Evolutionary conservation across 2,113 vertebrate species (phyloP).

Genomic region (Ciconia boyciana): DNA sequence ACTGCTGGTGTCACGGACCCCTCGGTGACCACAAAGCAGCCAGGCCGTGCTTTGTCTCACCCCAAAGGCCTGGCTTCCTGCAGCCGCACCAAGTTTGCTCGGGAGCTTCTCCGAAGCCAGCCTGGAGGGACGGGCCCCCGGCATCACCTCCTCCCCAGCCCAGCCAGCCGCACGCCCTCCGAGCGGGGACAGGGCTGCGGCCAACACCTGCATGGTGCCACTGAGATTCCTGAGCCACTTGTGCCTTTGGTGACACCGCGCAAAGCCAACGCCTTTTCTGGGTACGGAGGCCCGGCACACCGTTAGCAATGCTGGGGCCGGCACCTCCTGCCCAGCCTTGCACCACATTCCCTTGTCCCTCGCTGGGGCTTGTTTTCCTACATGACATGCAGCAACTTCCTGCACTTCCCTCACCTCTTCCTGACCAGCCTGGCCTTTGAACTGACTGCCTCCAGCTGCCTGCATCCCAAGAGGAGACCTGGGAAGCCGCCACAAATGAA

Average conservation of each 20-base stretch:
- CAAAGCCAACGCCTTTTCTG: background rate
- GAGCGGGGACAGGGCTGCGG: background rate
- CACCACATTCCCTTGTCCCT: background rate
- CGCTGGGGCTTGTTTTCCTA: background rate
- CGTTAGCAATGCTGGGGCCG: background rate
- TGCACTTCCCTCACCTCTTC: conserved; percentile 36
- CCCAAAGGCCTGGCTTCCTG: conserved; percentile 17
- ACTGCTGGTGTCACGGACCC: conserved; percentile 39
- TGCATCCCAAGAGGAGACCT: background rate
- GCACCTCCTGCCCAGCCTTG: background rate
- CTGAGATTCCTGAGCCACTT: accelerated
- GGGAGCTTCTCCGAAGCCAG: background rate
- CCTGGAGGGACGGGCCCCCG: background rate
- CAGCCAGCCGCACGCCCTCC: accelerated
- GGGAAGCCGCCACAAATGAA: background rate
- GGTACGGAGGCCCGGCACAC: background rate
- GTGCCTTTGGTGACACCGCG: background rate
- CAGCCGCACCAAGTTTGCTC: background rate
- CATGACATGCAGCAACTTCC: conserved; percentile 20
- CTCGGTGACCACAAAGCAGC: background rate
- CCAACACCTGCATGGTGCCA: background rate
- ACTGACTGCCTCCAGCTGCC: conserved; percentile 18
- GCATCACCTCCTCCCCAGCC: background rate
- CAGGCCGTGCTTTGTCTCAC: background rate
- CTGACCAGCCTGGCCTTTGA: conserved; percentile 46